phyloP scores from a whole-genome alignment of 2,113 vertebrate species.

The Camelus bactrianus region DNA sequence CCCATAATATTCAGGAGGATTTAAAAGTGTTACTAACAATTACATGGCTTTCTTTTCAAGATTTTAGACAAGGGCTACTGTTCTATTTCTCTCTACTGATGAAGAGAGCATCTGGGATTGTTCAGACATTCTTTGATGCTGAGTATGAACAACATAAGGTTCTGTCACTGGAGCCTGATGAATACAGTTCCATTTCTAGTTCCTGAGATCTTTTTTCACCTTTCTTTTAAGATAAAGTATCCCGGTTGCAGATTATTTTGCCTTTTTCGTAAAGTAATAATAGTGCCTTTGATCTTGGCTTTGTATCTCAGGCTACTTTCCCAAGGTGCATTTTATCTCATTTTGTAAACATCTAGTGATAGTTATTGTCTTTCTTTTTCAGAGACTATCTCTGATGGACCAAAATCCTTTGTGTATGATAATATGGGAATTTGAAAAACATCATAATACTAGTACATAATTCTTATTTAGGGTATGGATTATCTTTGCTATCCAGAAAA shows the following conservation, averaged over 20 bases:
- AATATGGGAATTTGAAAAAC: neutral
- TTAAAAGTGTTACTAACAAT: slow-evolving; percentile 9
- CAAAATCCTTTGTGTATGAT: neutral
- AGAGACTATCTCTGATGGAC: neutral
- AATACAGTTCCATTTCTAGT: neutral
- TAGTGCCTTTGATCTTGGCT: slow-evolving; percentile 47
- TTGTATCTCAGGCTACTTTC: neutral
- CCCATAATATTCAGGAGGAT: neutral
- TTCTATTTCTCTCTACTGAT: neutral
- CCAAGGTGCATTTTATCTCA: neutral
- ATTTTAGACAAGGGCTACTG: neutral
- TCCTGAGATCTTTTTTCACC: neutral
- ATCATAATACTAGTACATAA: neutral
- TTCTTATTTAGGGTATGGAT: neutral
- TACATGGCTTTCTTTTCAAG: neutral
- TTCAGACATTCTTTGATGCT: neutral
- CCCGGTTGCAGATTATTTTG: neutral
- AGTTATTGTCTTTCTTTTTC: neutral
- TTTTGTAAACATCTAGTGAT: neutral
- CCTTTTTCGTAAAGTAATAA: neutral
- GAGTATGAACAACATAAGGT: neutral
- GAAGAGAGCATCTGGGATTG: neutral
- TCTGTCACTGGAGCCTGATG: neutral
- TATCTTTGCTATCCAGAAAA: neutral
- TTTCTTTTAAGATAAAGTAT: slow-evolving; percentile 41